phyloP scores from a whole-genome alignment of 2,113 vertebrate genomes.

The Herpetotheres cachinnans region DNA sequence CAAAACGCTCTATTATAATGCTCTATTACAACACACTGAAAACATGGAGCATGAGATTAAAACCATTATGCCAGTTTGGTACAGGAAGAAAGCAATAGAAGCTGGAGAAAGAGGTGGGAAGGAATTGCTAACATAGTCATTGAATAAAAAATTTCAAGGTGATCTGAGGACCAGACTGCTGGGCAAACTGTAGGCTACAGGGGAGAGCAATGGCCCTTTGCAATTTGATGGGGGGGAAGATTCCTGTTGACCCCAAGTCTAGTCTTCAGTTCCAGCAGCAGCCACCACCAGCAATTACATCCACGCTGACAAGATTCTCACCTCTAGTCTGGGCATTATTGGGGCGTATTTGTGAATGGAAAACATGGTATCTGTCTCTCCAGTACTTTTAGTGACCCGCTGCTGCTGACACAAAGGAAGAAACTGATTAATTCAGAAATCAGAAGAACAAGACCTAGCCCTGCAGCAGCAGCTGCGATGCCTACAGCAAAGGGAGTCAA shows the following conservation, averaged over 20 bases:
- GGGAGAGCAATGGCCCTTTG: not conserved
- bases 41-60: not conserved
- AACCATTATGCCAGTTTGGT: not conserved
- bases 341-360: not conserved
- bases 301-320: not conserved
- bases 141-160: not conserved
- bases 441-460: not conserved
- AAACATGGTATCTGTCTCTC: not conserved
- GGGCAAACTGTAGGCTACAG: not conserved
- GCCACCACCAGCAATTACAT: not conserved
- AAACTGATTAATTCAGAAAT: not conserved
- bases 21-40: not conserved
- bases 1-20: not conserved
- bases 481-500: not conserved
- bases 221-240: not conserved
- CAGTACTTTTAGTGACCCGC: not conserved
- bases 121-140: not conserved
- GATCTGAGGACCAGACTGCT: not conserved
- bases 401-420: not conserved
- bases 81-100: not conserved
- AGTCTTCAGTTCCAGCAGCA: not conserved
- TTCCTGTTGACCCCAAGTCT: not conserved
- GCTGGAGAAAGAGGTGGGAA: not conserved
- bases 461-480: not conserved
- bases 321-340: not conserved